phyloP scores from a whole-genome alignment of 2,888 invertebrate species.

The Baccha elongata region DNA sequence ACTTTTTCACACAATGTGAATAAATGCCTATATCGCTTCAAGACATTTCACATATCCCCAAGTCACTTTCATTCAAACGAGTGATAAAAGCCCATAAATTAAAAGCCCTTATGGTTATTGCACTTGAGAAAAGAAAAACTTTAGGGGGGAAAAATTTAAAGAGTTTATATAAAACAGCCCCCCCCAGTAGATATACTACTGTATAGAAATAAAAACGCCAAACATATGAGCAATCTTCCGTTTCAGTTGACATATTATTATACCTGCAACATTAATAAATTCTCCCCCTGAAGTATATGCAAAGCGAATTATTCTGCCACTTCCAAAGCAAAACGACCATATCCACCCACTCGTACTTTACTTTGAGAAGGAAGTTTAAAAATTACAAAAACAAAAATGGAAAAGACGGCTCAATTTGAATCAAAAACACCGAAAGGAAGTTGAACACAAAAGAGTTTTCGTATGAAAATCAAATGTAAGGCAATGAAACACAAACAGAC shows the following conservation, averaged over 20 bases:
- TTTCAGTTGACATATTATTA: slow-evolving; percentile 66
- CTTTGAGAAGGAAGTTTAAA: slow-evolving; percentile 45
- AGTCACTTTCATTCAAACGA: slow-evolving; percentile 27
- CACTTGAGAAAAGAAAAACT: slow-evolving; percentile 40
- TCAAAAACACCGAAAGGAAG: slow-evolving; percentile 33
- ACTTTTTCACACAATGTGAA: background rate
- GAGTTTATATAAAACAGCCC: slow-evolving; percentile 52
- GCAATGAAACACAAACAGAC: slow-evolving; percentile 56
- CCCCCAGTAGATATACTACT: slow-evolving; percentile 7
- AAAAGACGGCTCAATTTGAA: slow-evolving; percentile 52
- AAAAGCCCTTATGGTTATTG: slow-evolving; percentile 62
- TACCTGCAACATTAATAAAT: slow-evolving; percentile 69
- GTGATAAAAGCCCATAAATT: slow-evolving; percentile 68
- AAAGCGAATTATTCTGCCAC: slow-evolving; percentile 3
- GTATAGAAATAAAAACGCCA: slow-evolving; percentile 21
- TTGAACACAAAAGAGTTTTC: slow-evolving; percentile 46
- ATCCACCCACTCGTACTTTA: slow-evolving; percentile 1
- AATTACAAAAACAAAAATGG: slow-evolving; percentile 3
- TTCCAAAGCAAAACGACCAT: slow-evolving; percentile 4
- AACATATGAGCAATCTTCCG: slow-evolving; percentile 69
- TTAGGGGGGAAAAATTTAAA: slow-evolving; percentile 1
- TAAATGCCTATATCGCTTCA: background rate
- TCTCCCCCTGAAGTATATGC: slow-evolving; percentile 46
- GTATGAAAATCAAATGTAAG: slow-evolving; percentile 71
- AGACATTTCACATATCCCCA: slow-evolving; percentile 41